Base-by-base conservation (phyloP, 2,113 vertebrate species). In the Cochlearius cochlearius region DNA sequence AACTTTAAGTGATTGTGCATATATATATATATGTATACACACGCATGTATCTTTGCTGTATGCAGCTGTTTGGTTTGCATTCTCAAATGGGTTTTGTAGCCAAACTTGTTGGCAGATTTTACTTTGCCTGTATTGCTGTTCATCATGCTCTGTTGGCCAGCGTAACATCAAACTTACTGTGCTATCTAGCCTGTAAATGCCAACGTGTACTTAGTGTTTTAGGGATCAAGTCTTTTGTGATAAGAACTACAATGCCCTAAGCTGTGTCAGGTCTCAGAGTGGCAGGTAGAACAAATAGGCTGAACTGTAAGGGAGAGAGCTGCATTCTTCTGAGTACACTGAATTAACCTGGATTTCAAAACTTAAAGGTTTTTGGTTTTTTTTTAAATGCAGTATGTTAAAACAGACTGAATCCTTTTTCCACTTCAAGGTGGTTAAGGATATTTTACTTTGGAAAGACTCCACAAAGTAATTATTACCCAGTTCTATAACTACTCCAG, bases 391-490 rank as follows among this genome's bases (percentile, higher is more conserved):
- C 20, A 34, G 7, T 13, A 1, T 84, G 20, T 69, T 84, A 60
- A 91, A 74, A 30, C 27, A 73, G 34, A 25, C 49, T 4, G 12
- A 79, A 79, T 87, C 15, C 34, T 85, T 95, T 77, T 63, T 56
- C 68, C 86, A 4, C 36, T 72, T 83, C 52, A 52, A 56, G 72
- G 56, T 68, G 23, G 30, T 25, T 74, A 80, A 71, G 30, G 69
- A 27, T 83, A 80, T 89, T 87, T 83, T 90, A 69, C 47, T 96
- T 86, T 88, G 67, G 67, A 85, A 62, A 25, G 45, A 41, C n/a
- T 93, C 34, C 78, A 77, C 30, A 23, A 43, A 56, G 39, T 86
- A 91, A 86, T 94, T 88, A 91, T 80, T 84, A 81, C 36, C 52
- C 32, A 64, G 25, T 92, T 95, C 80, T 86, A 2, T 73, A 90